Evolutionary conservation across 2,888 invertebrate genomes (phyloP).

Genomic region (Nomada lathburiana): DNA sequence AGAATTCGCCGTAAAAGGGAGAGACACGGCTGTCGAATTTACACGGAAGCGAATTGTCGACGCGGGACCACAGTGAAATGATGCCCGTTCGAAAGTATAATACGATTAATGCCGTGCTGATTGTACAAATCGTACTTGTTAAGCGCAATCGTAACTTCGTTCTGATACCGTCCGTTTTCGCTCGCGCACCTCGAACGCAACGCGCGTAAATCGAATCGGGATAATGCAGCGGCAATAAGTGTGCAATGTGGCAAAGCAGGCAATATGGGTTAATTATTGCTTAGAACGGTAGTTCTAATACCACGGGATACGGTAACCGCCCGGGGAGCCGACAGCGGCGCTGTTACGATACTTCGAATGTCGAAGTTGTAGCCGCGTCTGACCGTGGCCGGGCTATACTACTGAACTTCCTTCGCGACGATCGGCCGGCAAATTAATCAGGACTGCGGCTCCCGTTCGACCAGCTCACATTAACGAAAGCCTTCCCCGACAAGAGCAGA

Average conservation of each 20-base stretch:
- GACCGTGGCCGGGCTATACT: background rate
- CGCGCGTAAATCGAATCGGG: background rate
- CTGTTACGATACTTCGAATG: background rate
- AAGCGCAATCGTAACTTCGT: conserved; percentile 34
- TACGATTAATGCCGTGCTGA: conserved; percentile 37
- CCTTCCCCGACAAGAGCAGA: background rate
- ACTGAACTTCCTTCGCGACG: background rate
- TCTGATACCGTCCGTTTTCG: conserved; percentile 13
- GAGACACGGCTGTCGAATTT: conserved; percentile 37
- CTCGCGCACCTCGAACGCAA: background rate
- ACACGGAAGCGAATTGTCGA: conserved; percentile 20
- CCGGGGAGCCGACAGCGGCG: too few relatives aligned
- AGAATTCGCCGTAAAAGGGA: conserved; percentile 33
- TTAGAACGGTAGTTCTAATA: background rate
- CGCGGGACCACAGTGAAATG: conserved; percentile 35
- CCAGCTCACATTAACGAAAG: background rate
- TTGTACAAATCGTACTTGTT: conserved; percentile 43
- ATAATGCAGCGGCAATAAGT: background rate
- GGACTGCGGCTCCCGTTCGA: background rate
- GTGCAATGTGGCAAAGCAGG: background rate
- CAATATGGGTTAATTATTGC: background rate
- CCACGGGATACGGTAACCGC: too few relatives aligned
- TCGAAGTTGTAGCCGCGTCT: background rate
- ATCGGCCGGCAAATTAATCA: conserved; percentile 5
- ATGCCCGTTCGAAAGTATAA: conserved; percentile 23